phyloP scores from a whole-genome alignment of 2,797 vertebrate genomes.

The Pipistrellus pipistrellus region DNA sequence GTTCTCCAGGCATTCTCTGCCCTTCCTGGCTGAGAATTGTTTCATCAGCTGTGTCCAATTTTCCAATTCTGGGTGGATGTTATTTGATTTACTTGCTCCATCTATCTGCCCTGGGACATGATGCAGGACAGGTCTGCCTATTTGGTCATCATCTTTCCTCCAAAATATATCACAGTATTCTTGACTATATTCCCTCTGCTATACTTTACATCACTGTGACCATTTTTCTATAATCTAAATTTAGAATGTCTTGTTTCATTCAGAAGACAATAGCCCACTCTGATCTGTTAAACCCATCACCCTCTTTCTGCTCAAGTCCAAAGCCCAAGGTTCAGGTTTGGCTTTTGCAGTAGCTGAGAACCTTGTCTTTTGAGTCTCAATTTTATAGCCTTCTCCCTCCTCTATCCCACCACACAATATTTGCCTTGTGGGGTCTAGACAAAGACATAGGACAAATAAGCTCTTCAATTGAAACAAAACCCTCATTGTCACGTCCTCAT shows the following conservation, averaged over 20 bases:
- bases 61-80: no score
- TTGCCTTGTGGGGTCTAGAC: conserved; percentile 58
- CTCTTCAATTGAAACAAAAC: conserved; percentile 61
- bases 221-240: conserved; percentile 25
- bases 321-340: not conserved
- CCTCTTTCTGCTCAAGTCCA: conserved; percentile 15
- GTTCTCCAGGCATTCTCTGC: no score
- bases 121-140: no score
- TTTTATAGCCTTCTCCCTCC: conserved; percentile 46
- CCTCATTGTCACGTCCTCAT: conserved; percentile 55
- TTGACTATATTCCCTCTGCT: not conserved
- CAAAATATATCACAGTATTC: not conserved
- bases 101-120: no score
- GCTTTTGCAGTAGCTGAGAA: not conserved
- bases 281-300: not conserved
- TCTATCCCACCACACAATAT: not conserved
- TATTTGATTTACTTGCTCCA: no score
- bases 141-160: no score
- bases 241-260: not conserved
- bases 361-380: not conserved
- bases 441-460: conserved; percentile 53
- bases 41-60: no score
- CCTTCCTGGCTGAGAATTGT: no score
- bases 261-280: not conserved
- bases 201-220: not conserved